Evolutionary conservation across 2,888 invertebrate species (phyloP), one percentile per base, ranked within the genome.

Genomic region (Subacronicta megacephala): DNA sequence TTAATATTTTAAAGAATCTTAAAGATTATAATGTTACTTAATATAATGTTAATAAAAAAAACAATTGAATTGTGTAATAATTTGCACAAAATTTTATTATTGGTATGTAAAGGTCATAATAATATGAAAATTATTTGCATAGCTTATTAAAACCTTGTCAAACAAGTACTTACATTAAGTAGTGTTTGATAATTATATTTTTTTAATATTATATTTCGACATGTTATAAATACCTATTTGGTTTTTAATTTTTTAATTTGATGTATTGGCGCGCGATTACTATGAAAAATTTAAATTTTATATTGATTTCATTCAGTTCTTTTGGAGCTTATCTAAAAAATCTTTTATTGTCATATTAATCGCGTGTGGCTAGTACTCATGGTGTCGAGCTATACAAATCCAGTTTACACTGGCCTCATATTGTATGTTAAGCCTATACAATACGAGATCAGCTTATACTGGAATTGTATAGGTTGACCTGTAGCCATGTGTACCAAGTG

Each of bases 131-230:
- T 75, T 71, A 63, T 70, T 72, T 66, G 61, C 56, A 49, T 69
- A 66, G 68, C 69, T 62, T 75, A 62, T 65, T 61, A 47, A 62
- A 62, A 62, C 65, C 67, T 72, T 78, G 74, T 84, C 80, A 76
- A 84, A 82, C 82, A 83, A 82, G 77, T 84, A 78, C 83, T 84
- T 84, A 83, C 80, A 82, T 81, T 86, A 83, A 82, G 81, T 83
- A 81, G 79, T 82, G 80, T 83, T 83, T 81, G 82, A 72, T 72
- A 37, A 47, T 54, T 64, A 46, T 68, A 41, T 26, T 67, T 57
- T 59, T 55, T 62, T 58, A 51, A n/a, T 58, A 63, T 50, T 62
- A 51, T 59, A 64, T 52, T 62, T 46, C 36, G 36, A 56, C 45
- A 17, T 43, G 46, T 53, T 60, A 69, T 49, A 49, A 55, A 54